Conservation (phyloP, 2,888 invertebrate species). For the Venustoraphidia nigricollis region DNA sequence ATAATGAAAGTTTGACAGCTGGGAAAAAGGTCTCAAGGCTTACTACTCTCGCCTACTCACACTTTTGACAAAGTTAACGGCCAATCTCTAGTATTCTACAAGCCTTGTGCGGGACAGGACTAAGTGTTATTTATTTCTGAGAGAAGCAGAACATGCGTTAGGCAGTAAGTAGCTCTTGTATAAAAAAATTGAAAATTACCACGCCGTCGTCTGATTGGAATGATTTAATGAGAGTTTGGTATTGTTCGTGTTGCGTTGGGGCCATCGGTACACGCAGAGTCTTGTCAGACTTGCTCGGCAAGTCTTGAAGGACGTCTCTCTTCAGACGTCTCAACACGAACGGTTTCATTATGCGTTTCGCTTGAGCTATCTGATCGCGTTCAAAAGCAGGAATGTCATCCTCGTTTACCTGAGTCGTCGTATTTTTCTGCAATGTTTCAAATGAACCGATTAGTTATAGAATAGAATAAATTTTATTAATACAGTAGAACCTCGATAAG, state of each 20-base stretch:
- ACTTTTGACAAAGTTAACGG: no score
- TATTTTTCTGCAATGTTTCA: constrained; percentile 22
- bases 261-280: constrained; percentile 54
- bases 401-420: constrained; percentile 30
- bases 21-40: no score
- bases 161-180: constrained; percentile 10
- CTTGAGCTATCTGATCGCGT: constrained; percentile 76
- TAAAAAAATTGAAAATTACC: constrained; percentile 23
- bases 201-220: constrained; percentile 46
- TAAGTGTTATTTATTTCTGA: no score
- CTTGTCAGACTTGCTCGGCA: constrained; percentile 69
- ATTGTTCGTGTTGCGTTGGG: constrained; percentile 54
- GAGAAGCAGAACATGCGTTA: neutral
- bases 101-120: no score
- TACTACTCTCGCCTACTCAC: no score
- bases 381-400: constrained; percentile 68
- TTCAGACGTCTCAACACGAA: constrained; percentile 84
- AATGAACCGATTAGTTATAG: constrained; percentile 17
- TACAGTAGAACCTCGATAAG: no score
- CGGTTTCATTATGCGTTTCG: constrained; percentile 91
- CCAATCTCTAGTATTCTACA: no score
- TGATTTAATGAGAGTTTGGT: constrained; percentile 54
- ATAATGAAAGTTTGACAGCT: no score
- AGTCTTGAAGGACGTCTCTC: constrained; percentile 65
- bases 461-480: no score